These are phyloP conservation scores for Eupristina koningsbergeri DNA, from an alignment of 1,140 invertebrate genomes.

Conservation along the genomic window DNA sequence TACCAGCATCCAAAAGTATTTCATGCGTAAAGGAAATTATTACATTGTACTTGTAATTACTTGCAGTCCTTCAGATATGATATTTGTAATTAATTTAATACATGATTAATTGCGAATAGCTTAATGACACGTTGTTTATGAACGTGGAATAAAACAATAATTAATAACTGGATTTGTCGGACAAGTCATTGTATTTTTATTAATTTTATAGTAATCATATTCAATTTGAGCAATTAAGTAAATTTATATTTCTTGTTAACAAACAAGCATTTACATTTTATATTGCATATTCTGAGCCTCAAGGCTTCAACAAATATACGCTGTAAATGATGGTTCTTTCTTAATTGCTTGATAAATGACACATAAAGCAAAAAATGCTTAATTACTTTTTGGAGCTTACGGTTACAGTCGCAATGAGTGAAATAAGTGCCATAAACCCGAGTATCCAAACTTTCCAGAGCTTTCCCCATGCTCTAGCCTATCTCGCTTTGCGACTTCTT, in stretches of 20 bases:
- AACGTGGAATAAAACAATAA: background rate
- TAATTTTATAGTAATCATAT: too few species aligned
- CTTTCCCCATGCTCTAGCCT: background rate
- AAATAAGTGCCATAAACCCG: background rate
- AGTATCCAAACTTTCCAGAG: background rate
- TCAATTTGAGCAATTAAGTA: too few species aligned
- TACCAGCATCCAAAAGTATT: background rate
- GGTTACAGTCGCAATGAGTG: background rate
- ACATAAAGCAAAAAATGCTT: too few species aligned
- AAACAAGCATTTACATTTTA: too few species aligned
- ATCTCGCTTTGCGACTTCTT: constrained; percentile 30
- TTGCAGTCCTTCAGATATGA: background rate
- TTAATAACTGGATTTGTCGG: background rate
- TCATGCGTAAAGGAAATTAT: background rate
- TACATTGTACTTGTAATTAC: background rate
- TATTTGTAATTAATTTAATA: background rate
- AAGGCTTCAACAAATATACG: background rate
- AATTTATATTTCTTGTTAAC: too few species aligned
- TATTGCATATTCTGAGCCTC: too few species aligned
- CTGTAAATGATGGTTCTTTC: background rate
- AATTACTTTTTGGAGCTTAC: too few species aligned
- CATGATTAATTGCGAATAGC: background rate
- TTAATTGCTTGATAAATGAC: too few species aligned
- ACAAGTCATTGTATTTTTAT: too few species aligned
- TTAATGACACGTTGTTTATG: background rate